Conservation (phyloP, 2,888 invertebrate genomes). For the Amiota minor region DNA sequence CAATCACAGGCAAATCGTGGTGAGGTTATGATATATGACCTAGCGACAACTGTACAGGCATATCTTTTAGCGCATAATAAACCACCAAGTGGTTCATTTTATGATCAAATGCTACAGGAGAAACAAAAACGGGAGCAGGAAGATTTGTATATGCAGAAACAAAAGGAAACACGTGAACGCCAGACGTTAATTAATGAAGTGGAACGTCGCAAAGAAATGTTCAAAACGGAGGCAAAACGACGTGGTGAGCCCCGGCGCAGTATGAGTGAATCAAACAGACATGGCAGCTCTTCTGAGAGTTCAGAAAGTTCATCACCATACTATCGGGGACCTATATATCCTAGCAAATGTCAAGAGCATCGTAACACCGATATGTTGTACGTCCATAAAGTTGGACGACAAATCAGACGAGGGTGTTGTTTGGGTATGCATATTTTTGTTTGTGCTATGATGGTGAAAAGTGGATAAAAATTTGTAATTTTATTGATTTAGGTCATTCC, state of each 20-base stretch:
- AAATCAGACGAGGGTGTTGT: slow-evolving; percentile 84
- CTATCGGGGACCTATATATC: slow-evolving; percentile 66
- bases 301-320: slow-evolving; percentile 75
- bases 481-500: slow-evolving; percentile 78
- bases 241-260: slow-evolving; percentile 75
- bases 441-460: neutral
- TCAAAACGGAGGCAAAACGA: slow-evolving; percentile 80
- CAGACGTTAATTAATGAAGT: slow-evolving; percentile 85
- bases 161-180: slow-evolving; percentile 81
- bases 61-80: slow-evolving; percentile 88
- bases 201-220: slow-evolving; percentile 83
- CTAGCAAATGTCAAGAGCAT: slow-evolving; percentile 74
- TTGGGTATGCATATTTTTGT: slow-evolving; percentile 73
- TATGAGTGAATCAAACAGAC: slow-evolving; percentile 74
- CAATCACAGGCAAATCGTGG: slow-evolving; percentile 79
- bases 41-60: slow-evolving; percentile 85
- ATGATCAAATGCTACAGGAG: slow-evolving; percentile 90
- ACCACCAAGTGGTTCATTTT: slow-evolving; percentile 86
- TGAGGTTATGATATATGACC: slow-evolving; percentile 89
- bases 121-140: slow-evolving; percentile 80
- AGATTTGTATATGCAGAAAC: slow-evolving; percentile 77
- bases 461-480: neutral
- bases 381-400: slow-evolving; percentile 77
- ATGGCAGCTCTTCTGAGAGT: slow-evolving; percentile 76
- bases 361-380: slow-evolving; percentile 75